Base-by-base conservation (phyloP, 2,797 vertebrate genomes). In the Tamandua tetradactyla region DNA sequence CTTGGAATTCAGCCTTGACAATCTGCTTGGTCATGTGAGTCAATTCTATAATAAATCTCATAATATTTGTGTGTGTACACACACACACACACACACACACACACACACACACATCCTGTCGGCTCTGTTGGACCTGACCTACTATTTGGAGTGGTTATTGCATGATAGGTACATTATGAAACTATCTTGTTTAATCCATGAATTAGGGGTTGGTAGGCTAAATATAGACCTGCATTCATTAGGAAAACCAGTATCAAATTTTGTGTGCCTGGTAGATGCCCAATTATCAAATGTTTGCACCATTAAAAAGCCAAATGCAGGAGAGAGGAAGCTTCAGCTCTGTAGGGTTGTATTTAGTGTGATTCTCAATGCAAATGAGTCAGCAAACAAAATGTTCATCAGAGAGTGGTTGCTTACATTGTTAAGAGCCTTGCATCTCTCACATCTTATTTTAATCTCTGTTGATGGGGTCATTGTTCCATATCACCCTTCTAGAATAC, bases 331-430 rank as follows among this genome's bases (percentile, higher is more conserved):
- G 9, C 59, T 27, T 89, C 44, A 14, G 27, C 55, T 69, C 81
- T 44, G 30, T 40, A 74, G 95, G 91, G 72, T 66, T 74, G 27
- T 2, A 22, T 32, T 62, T 47, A 8, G 44, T 59, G 57, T 18
- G 30, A 75, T 74, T 64, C 74, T 81, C 76, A 40, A 90, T 82
- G 91, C 68, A 94, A 92, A 95, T 74, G 72, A 90, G 30, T 69
- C 93, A 85, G 55, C 78, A 81, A 61, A 52, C 78, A 79, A 89
- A 55, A 79, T 1, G 0, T 37, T 94, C 78, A 57, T 76, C 44
- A 44, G 27, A 92, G 52, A 22, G 55, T 37, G 9, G 59, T 42
- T 10, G 6, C 44, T 86, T 30, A 42, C 72, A 8, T 55, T 5
- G 47, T 27, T 25, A n/a, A 85, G 72, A 94, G 37, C 52, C 87